Conservation (phyloP, 2,888 invertebrate genomes). For the Campoplex capitator region DNA sequence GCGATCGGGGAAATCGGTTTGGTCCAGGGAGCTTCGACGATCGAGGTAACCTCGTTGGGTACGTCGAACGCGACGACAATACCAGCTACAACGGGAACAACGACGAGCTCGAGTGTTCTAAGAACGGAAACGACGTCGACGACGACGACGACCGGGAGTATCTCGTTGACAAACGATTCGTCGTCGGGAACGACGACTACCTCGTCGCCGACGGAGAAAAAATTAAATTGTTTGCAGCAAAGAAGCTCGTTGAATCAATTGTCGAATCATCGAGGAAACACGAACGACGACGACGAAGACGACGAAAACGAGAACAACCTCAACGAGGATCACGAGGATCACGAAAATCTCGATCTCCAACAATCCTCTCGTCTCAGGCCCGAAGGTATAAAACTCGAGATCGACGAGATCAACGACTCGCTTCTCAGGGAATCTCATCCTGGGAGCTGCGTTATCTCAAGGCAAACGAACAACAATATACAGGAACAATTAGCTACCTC, state of each 20-base stretch:
- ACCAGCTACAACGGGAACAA: conserved; percentile 64
- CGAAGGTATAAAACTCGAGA: conserved; percentile 86
- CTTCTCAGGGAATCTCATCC: conserved; percentile 65
- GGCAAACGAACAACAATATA: conserved; percentile 65
- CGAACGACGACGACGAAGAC: conserved; percentile 73
- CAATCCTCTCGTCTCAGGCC: conserved; percentile 78
- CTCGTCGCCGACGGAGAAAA: conserved; percentile 70
- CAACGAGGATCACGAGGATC: conserved; percentile 67
- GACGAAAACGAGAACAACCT: conserved; percentile 65
- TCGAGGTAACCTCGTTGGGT: conserved; percentile 54
- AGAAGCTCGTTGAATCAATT: conserved; percentile 57
- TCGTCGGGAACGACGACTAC: conserved; percentile 65
- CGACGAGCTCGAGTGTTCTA: conserved; percentile 17
- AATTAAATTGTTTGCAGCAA: conserved; percentile 54
- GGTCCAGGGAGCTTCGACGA: conserved; percentile 66
- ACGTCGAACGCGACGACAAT: conserved; percentile 37
- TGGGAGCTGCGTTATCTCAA: conserved; percentile 57
- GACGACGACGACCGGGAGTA: conserved; percentile 61
- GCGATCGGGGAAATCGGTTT: conserved; percentile 63
- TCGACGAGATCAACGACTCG: conserved; percentile 83
- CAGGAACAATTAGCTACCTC: conserved; percentile 50
- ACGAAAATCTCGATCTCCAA: conserved; percentile 71
- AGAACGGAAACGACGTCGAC: conserved; percentile 66
- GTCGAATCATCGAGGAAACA: conserved; percentile 72
- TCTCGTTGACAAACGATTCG: conserved; percentile 27